Base-by-base conservation (phyloP, 2,797 vertebrate species). In the Caiman crocodilus region DNA sequence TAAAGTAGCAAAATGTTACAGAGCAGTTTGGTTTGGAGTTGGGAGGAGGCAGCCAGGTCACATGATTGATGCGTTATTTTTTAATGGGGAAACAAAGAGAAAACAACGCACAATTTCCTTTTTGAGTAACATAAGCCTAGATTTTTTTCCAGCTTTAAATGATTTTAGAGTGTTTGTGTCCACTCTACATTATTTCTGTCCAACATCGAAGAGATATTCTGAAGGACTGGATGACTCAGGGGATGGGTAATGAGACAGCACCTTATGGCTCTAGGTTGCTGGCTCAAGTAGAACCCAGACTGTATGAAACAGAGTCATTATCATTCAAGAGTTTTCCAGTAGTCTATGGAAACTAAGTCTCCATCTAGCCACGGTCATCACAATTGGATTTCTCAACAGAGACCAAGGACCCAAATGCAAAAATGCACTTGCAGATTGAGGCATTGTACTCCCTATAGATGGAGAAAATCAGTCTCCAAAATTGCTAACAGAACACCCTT, bases 281-380 rank as follows among this genome's bases (percentile, higher is more conserved):
- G 77, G 74, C 73, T 93, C 90, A 90, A 95, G 75, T 92, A 58
- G 65, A 79, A 76, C 90, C 88, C 90, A 73, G 91, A 56, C 94
- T 84, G 81, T 90, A 95, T 50, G 96, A 91, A 93, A 85, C 28
- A 17, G 42, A 50, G 42, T 71, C 16, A 30, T 82, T 94, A 84
- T 76, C 88, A 89, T 78, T 84, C 94, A 79, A 21, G 74, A 77
- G 42, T 65, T 86, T 79, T 82, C 90, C 80, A 78, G 90, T 82
- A 80, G 89, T 76, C 60, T 35, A 10, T 77, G 65, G 64, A 85
- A 50, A 91, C 25, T 20, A 35, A 90, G 42, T 83, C 69, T 90
- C 69, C 81, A 50, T 63, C 73, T 78, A 26, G 42, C 84, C 56
- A 65, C 23, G 65, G 7, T 65, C 42, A 15, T 81, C 83, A 79